Evolutionary conservation across 2,113 vertebrate genomes (phyloP).

Genomic region (Microcebus lehilahytsara): DNA sequence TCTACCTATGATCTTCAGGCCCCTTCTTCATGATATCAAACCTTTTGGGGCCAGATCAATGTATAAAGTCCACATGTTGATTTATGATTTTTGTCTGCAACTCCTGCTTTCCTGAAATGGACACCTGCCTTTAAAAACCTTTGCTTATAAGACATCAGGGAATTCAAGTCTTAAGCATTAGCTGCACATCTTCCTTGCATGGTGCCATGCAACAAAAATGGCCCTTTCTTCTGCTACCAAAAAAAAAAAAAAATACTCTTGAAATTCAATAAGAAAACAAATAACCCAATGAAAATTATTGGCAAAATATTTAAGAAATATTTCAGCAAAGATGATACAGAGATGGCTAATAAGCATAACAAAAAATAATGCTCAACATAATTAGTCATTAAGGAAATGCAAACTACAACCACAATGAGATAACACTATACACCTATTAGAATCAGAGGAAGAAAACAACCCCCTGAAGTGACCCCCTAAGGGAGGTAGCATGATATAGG

Average conservation of each 20-base stretch:
- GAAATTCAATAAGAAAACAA: background rate
- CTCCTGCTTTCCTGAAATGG: too few species aligned
- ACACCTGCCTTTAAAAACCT: too few species aligned
- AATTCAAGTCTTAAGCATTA: too few species aligned
- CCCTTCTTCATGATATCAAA: too few species aligned
- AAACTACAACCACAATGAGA: background rate
- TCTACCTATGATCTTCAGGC: too few species aligned
- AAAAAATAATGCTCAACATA: background rate
- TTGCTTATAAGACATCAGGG: too few species aligned
- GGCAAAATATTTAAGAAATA: background rate
- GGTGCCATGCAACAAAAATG: too few species aligned
- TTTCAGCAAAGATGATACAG: background rate
- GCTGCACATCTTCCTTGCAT: too few species aligned
- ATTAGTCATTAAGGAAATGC: background rate
- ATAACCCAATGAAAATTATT: background rate
- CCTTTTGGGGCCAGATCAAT: too few species aligned
- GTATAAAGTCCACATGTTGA: too few species aligned
- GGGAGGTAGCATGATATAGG: background rate
- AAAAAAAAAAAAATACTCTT: background rate
- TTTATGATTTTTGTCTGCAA: too few species aligned
- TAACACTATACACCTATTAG: background rate
- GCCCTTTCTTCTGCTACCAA: too few species aligned
- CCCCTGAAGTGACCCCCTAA: background rate
- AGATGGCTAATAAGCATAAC: background rate
- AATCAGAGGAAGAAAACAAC: background rate